These are phyloP conservation scores for Etia nguti DNA, from an alignment of 2,113 vertebrate species.

Conservation along the genomic window DNA sequence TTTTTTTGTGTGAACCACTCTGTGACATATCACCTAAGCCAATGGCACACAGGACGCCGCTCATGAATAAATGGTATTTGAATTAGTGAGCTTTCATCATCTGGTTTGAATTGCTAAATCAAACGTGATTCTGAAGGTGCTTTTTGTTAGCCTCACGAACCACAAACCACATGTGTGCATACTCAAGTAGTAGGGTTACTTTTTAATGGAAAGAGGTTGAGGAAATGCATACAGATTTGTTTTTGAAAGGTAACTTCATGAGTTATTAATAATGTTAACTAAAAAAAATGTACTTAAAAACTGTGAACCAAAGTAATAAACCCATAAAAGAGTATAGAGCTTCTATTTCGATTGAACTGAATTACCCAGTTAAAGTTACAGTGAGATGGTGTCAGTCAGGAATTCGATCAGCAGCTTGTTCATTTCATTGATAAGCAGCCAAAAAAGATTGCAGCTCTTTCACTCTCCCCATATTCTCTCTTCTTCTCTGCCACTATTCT, in stretches of 20 bases:
- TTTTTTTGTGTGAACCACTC: background rate
- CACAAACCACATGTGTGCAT: background rate
- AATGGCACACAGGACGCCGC: slow-evolving; percentile 2
- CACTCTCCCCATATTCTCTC: background rate
- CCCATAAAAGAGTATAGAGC: background rate
- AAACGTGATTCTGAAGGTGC: slow-evolving; percentile 12
- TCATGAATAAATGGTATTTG: slow-evolving; percentile 58
- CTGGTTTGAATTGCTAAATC: slow-evolving; percentile 54
- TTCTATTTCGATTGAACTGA: background rate
- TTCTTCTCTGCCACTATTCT: slow-evolving; percentile 6
- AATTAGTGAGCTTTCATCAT: slow-evolving; percentile 51
- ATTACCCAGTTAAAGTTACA: background rate
- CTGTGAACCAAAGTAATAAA: background rate
- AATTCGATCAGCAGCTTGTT: background rate
- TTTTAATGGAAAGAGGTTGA: slow-evolving; percentile 46
- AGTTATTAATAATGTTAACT: background rate
- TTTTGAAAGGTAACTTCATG: background rate
- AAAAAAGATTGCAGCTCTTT: background rate
- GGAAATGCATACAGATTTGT: background rate
- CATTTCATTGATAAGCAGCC: background rate
- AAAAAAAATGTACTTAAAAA: background rate
- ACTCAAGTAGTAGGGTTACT: background rate
- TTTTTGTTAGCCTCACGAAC: slow-evolving; percentile 38
- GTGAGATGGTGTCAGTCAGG: background rate
- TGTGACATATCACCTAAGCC: background rate